Evolutionary conservation across 2,888 invertebrate species (phyloP).

Genomic region (Protophormia terraenovae): DNA sequence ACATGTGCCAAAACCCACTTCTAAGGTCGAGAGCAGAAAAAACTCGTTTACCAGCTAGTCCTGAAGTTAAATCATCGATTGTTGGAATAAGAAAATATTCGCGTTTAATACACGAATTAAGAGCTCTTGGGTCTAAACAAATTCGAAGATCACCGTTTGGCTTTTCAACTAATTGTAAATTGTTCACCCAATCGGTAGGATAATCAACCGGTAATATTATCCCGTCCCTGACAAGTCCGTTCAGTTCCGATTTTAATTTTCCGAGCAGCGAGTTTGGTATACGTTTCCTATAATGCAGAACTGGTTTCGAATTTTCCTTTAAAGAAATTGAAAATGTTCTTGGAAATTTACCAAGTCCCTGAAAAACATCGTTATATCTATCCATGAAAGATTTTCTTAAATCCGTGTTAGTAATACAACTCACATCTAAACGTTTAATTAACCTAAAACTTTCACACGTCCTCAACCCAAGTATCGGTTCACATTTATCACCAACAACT

Average conservation of each 20-base stretch:
- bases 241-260: not conserved
- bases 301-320: not conserved
- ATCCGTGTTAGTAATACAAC: slow-evolving; percentile 68
- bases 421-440: slow-evolving; percentile 62
- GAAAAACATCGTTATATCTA: slow-evolving; percentile 51
- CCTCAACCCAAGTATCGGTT: slow-evolving; percentile 35
- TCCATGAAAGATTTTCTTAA: slow-evolving; percentile 22
- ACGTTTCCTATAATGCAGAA: not conserved
- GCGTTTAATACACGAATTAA: not conserved
- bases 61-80: not conserved
- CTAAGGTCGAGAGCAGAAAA: not conserved
- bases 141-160: too few relatives aligned
- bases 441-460: slow-evolving; percentile 9
- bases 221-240: not conserved
- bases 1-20: too few relatives aligned
- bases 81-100: too few relatives aligned
- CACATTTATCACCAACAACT: slow-evolving; percentile 38
- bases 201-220: too few relatives aligned
- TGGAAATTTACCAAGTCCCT: slow-evolving; percentile 58
- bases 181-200: too few relatives aligned
- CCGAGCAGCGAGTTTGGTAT: not conserved
- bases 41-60: not conserved
- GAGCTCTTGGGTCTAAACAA: not conserved
- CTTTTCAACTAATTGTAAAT: too few relatives aligned
- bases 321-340: not conserved